Percentiles rank a stretch among this genome's conserved stretches.
These are phyloP conservation scores for Nansenia antarctica DNA, from an alignment of 2,113 vertebrate species.

Conservation along the genomic window DNA sequence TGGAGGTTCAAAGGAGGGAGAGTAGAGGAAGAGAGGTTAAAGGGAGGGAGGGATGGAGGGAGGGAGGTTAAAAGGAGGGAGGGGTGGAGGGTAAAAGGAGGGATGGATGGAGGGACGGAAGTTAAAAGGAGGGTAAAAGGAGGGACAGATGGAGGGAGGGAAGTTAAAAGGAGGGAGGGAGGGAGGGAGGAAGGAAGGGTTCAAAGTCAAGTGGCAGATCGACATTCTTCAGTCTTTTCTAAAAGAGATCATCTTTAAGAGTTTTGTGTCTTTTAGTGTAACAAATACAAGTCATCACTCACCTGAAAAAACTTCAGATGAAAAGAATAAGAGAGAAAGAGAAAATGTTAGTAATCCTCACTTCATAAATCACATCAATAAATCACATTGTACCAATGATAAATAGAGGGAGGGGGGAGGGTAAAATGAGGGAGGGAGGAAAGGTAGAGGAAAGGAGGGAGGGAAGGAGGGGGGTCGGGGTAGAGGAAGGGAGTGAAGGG, in stretches of 20 bases:
- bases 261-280: fast-evolving
- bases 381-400: too few species aligned
- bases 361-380: too few species aligned
- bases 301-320: background rate
- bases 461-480: too few species aligned
- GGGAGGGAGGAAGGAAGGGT: background rate
- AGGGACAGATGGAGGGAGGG: background rate
- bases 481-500: too few species aligned
- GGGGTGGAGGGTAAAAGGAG: background rate
- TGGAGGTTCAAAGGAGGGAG: background rate
- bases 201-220: too few species aligned
- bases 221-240: too few species aligned
- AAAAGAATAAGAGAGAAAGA: background rate
- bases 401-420: too few species aligned
- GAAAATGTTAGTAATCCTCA: too few species aligned
- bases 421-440: too few species aligned
- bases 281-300: too few species aligned
- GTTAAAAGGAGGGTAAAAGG: constrained; percentile 9
- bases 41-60: background rate
- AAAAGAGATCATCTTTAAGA: fast-evolving
- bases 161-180: background rate
- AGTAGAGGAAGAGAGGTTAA: background rate
- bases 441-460: too few species aligned
- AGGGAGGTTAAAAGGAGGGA: background rate
- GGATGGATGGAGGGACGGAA: constrained; percentile 4